Evolutionary conservation across 2,888 invertebrate species (phyloP).

Genomic region (Julus scandinavius): DNA sequence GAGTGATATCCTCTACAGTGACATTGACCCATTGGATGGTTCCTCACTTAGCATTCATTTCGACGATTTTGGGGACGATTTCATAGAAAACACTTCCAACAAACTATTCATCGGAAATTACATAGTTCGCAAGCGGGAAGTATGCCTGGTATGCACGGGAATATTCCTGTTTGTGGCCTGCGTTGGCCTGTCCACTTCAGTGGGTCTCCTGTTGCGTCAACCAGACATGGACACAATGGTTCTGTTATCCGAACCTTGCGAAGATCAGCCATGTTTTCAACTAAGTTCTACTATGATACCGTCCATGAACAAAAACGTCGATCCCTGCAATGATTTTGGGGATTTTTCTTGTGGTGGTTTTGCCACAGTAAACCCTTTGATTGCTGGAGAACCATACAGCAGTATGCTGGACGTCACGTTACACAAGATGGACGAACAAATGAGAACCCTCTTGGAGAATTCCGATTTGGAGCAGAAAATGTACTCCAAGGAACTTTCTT

Average conservation of each 20-base stretch:
- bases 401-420: slow-evolving; percentile 46
- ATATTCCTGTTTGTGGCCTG: slow-evolving; percentile 11
- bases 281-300: background rate
- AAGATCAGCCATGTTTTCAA: slow-evolving; percentile 49
- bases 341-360: slow-evolving; percentile 49
- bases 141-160: slow-evolving; percentile 20
- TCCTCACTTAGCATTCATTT: slow-evolving; percentile 36
- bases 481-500: slow-evolving; percentile 15
- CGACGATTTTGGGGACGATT: slow-evolving; percentile 51
- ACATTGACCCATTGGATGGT: slow-evolving; percentile 48
- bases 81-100: slow-evolving; percentile 7
- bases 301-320: background rate
- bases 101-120: slow-evolving; percentile 37
- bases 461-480: background rate
- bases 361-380: background rate
- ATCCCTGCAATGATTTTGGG: slow-evolving; percentile 37
- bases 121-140: slow-evolving; percentile 14
- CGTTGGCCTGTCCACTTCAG: background rate
- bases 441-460: slow-evolving; percentile 20
- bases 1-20: slow-evolving; percentile 48
- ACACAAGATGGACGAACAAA: slow-evolving; percentile 48
- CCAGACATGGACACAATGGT: background rate
- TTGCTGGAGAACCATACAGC: slow-evolving; percentile 34
- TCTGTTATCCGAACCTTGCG: slow-evolving; percentile 32
- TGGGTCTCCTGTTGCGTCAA: slow-evolving; percentile 18